Evolutionary conservation across 1,140 invertebrate genomes (phyloP).

Genomic region (Drosophila suzukii): DNA sequence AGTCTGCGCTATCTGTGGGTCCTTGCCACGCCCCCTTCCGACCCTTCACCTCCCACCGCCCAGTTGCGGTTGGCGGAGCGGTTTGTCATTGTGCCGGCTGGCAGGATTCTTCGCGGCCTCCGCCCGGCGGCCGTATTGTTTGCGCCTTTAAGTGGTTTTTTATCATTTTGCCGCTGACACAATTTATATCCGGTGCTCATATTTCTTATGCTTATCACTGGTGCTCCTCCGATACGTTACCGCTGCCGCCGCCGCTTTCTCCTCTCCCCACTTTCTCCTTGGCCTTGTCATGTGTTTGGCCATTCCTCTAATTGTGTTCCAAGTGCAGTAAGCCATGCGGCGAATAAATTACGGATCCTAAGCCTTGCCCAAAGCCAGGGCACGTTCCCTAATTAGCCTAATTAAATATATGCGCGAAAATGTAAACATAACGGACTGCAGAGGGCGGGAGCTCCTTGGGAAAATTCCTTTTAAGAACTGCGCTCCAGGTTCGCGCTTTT

Average conservation of each 20-base stretch:
- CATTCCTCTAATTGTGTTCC: conserved; percentile 70
- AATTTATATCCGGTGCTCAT: conserved; percentile 84
- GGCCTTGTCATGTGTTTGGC: conserved; percentile 65
- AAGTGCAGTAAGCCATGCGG: conserved; percentile 74
- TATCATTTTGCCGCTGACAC: conserved; percentile 84
- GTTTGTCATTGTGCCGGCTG: conserved; percentile 81
- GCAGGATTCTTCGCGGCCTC: conserved; percentile 40
- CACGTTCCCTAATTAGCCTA: conserved; percentile 80
- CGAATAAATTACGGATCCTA: conserved; percentile 67
- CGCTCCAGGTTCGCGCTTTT: conserved; percentile 23
- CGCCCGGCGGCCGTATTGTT: conserved; percentile 73
- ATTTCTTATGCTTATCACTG: conserved; percentile 84
- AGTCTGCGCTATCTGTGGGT: conserved; percentile 52
- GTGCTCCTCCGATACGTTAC: conserved; percentile 12
- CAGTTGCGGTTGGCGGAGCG: conserved; percentile 75
- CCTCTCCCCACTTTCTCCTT: not conserved
- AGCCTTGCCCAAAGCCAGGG: conserved; percentile 66
- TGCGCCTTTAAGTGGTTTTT: conserved; percentile 84
- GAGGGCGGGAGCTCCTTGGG: conserved; percentile 38
- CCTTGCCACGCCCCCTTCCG: conserved; percentile 10
- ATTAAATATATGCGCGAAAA: conserved; percentile 78
- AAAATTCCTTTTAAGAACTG: conserved; percentile 48
- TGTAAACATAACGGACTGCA: conserved; percentile 61
- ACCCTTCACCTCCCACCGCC: conserved; percentile 1
- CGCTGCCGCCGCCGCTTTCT: not conserved